These are phyloP conservation scores for Isotomurus palustris DNA, from an alignment of 2,888 invertebrate species.

Conservation along the genomic window DNA sequence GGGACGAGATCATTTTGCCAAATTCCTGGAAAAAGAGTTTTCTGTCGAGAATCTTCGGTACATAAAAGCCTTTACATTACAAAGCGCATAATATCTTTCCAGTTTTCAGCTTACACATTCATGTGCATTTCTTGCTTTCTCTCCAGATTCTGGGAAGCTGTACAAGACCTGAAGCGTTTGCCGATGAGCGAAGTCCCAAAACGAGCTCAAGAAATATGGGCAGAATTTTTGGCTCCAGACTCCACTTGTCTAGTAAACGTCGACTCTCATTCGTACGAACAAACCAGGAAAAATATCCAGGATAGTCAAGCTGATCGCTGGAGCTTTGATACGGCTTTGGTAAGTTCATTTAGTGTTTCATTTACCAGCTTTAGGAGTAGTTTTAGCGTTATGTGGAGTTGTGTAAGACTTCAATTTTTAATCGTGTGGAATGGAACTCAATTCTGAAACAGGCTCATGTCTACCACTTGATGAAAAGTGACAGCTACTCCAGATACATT, in stretches of 20 bases:
- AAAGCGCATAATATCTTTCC: not conserved
- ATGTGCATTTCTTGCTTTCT: not conserved
- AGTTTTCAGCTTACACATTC: not conserved
- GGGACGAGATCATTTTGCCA: slow-evolving; percentile 91
- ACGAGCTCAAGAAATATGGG: slow-evolving; percentile 82
- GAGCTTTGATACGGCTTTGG: slow-evolving; percentile 96
- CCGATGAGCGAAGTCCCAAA: slow-evolving; percentile 70
- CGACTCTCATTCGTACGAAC: slow-evolving; percentile 84
- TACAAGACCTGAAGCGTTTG: slow-evolving; percentile 83
- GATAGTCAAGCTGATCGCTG: slow-evolving; percentile 71
- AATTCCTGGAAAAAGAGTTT: slow-evolving; percentile 96
- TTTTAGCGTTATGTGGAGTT: too few species aligned
- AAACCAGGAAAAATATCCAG: slow-evolving; percentile 73
- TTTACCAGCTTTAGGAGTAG: not conserved
- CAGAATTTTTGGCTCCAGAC: slow-evolving; percentile 86
- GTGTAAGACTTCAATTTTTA: too few species aligned
- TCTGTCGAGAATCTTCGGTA: slow-evolving; percentile 97
- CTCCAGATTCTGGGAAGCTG: slow-evolving; percentile 87
- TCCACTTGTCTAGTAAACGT: slow-evolving; percentile 97
- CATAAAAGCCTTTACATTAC: slow-evolving; percentile 35
- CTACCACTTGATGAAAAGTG: slow-evolving; percentile 98
- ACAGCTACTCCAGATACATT: slow-evolving; percentile 95
- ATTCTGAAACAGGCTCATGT: slow-evolving; percentile 77
- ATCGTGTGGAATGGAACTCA: too few species aligned
- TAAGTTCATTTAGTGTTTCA: slow-evolving; percentile 52